Conservation (phyloP, 2,888 invertebrate species). For the Pachydiplax longipennis region DNA sequence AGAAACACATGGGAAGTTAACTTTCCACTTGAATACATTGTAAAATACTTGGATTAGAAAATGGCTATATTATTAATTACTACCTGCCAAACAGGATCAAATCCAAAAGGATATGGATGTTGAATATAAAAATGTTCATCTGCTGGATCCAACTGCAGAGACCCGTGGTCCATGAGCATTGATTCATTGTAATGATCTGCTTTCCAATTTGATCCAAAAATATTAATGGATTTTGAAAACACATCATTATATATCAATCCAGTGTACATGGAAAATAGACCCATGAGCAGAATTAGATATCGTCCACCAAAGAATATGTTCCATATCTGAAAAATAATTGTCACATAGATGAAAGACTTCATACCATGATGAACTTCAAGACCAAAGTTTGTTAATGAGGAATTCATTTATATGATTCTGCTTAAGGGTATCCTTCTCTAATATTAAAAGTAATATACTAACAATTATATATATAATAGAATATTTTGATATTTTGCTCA, state of each 20-base stretch:
- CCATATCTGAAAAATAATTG: constrained; percentile 67
- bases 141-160: constrained; percentile 62
- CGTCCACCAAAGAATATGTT: constrained; percentile 78
- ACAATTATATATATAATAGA: no score
- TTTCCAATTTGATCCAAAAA: constrained; percentile 74
- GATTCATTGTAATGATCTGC: constrained; percentile 57
- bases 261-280: constrained; percentile 78
- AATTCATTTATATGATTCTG: no score
- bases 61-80: no score
- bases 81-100: constrained; percentile 78
- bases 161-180: constrained; percentile 56
- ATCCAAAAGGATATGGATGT: constrained; percentile 72
- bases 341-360: background rate
- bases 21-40: no score
- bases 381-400: no score
- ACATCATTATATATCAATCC: constrained; percentile 81
- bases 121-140: constrained; percentile 57
- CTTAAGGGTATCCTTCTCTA: no score
- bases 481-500: no score
- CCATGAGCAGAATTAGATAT: constrained; percentile 82
- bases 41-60: no score
- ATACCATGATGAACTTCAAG: no score
- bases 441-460: no score
- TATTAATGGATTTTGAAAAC: constrained; percentile 78
- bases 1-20: no score